phyloP scores from a whole-genome alignment of 2,797 vertebrate species.

The Agapornis canus region DNA sequence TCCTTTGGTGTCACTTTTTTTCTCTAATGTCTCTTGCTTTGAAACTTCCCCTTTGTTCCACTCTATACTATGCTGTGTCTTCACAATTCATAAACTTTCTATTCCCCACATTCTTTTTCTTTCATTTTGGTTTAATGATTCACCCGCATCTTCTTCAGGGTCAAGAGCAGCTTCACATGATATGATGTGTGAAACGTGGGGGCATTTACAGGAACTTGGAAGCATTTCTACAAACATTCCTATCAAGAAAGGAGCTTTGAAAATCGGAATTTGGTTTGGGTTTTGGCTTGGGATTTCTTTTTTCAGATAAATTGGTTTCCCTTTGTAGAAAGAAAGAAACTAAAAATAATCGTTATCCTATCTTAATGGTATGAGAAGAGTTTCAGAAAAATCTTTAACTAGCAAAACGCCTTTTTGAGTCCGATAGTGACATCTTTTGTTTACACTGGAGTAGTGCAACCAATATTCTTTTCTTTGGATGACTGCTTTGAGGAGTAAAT shows the following conservation, averaged over 20 bases:
- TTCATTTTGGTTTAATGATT: constrained; percentile 46
- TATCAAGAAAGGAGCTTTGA: neutral
- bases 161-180: constrained; percentile 69
- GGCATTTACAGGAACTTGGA: constrained; percentile 79
- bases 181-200: neutral
- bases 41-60: neutral
- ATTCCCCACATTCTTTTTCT: constrained; percentile 31
- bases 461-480: neutral
- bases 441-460: constrained; percentile 21
- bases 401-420: neutral
- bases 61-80: neutral
- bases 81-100: constrained; percentile 14
- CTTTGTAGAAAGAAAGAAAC: constrained; percentile 70
- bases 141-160: neutral
- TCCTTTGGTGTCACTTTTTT: neutral
- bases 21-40: neutral
- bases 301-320: constrained; percentile 66
- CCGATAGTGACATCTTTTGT: constrained; percentile 52
- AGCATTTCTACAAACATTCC: constrained; percentile 19
- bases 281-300: neutral
- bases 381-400: neutral
- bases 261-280: neutral
- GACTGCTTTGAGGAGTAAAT: neutral
- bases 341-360: constrained; percentile 19
- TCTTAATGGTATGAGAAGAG: neutral